These are phyloP conservation scores for Brassicogethes aeneus DNA, from an alignment of 2,888 invertebrate species.

Conservation along the genomic window DNA sequence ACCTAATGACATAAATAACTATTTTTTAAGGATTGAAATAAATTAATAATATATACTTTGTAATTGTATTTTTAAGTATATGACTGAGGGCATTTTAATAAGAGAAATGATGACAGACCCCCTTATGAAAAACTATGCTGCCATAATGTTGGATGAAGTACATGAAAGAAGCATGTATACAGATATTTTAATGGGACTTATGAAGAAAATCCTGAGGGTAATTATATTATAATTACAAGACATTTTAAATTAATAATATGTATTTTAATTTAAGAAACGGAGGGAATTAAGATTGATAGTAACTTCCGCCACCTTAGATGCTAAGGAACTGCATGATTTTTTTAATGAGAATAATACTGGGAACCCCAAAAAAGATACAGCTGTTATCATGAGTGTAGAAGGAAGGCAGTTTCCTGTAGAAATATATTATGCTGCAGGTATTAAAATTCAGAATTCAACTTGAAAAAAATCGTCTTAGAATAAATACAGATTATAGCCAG, in stretches of 20 bases:
- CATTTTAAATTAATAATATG: background rate
- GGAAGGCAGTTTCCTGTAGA: constrained; percentile 85
- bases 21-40: no score
- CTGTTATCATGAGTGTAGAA: constrained; percentile 78
- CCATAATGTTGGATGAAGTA: constrained; percentile 88
- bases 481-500: background rate
- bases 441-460: no score
- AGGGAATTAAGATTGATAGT: constrained; percentile 75
- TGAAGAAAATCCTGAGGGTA: constrained; percentile 84
- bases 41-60: no score
- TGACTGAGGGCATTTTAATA: constrained; percentile 93
- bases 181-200: constrained; percentile 85
- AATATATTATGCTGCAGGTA: constrained; percentile 69
- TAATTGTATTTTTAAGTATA: constrained; percentile 57
- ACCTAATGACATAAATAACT: no score
- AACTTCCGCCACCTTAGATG: constrained; percentile 94
- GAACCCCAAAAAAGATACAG: constrained; percentile 50
- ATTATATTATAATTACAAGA: constrained; percentile 1
- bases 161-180: constrained; percentile 91
- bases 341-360: constrained; percentile 51
- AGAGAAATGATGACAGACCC: constrained; percentile 95
- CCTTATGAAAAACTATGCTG: constrained; percentile 76
- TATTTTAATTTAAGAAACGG: constrained; percentile 37
- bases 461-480: background rate
- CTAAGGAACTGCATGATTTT: constrained; percentile 71